A percentile compares a stretch with the other conserved stretches of the same genome.
Evolutionary conservation across 2,113 vertebrate species (phyloP).

Genomic region (Rhea pennata): DNA sequence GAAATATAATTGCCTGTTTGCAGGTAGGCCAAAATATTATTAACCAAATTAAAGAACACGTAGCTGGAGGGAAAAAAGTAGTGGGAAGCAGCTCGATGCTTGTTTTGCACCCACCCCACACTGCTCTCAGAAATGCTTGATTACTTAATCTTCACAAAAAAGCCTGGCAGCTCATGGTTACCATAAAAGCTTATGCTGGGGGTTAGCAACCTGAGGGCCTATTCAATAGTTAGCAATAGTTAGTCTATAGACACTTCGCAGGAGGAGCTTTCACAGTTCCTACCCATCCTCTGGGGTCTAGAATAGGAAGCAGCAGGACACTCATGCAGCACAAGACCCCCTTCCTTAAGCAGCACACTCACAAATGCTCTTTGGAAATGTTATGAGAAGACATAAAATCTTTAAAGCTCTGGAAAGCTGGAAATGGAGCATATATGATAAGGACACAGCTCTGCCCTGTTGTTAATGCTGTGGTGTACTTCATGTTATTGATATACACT

Average conservation of each 20-base stretch:
- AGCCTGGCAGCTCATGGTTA: not conserved
- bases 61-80: not conserved
- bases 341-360: not conserved
- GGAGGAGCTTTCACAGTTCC: not conserved
- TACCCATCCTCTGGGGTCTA: not conserved
- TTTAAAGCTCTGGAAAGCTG: not conserved
- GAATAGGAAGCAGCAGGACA: not conserved
- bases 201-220: not conserved
- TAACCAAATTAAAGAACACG: not conserved
- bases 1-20: not conserved
- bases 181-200: rapidly evolving
- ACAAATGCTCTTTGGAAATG: not conserved
- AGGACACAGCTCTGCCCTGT: not conserved
- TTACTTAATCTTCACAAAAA: not conserved
- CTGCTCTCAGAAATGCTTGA: not conserved
- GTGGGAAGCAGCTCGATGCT: not conserved
- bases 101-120: not conserved
- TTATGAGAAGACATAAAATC: not conserved
- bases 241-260: not conserved
- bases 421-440: not conserved
- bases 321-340: rapidly evolving
- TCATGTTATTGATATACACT: not conserved
- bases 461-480: not conserved
- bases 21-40: not conserved
- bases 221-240: not conserved